phyloP scores from a whole-genome alignment of 2,888 invertebrate species.

The Drosophila infuscata region DNA sequence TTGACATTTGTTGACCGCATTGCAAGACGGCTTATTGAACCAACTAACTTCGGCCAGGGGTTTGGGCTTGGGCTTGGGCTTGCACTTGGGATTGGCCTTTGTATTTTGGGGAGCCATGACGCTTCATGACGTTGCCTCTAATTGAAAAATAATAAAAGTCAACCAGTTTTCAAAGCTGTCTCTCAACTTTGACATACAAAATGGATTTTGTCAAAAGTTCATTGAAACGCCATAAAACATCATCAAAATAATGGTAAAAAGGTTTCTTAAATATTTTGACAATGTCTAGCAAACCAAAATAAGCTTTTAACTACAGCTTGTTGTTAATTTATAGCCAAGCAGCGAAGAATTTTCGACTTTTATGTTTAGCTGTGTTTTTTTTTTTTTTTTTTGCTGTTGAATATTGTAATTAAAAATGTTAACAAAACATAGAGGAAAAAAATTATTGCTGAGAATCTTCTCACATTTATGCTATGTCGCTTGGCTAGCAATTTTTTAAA shows the following conservation, averaged over 20 bases:
- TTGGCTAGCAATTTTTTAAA: conserved; percentile 29
- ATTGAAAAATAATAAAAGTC: conserved; percentile 55
- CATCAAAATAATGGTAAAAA: conserved; percentile 22
- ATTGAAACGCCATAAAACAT: conserved; percentile 43
- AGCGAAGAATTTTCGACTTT: conserved; percentile 29
- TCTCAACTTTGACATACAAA: conserved; percentile 61
- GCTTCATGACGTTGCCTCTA: conserved; percentile 32
- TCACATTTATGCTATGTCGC: conserved; percentile 45
- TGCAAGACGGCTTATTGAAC: conserved; percentile 48
- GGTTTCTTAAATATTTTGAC: conserved; percentile 52
- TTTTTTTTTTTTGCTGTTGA: conserved; percentile 23
- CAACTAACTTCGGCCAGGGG: not conserved
- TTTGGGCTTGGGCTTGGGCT: not conserved
- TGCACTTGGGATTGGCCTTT: conserved; percentile 16
- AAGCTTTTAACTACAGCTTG: conserved; percentile 21
- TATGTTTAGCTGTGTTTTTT: conserved; percentile 19
- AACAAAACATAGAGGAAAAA: conserved; percentile 20
- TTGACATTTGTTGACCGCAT: conserved; percentile 42
- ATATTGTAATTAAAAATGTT: conserved; percentile 61
- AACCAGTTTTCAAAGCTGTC: conserved; percentile 45
- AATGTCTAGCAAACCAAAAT: conserved; percentile 35
- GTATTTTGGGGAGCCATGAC: conserved; percentile 16
- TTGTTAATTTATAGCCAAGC: conserved; percentile 29
- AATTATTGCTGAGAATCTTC: conserved; percentile 52
- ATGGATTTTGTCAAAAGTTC: conserved; percentile 49